Percentiles rank a stretch among this genome's conserved stretches.
phyloP scores from a whole-genome alignment of 2,888 invertebrate species.

The Meta bourneti region DNA sequence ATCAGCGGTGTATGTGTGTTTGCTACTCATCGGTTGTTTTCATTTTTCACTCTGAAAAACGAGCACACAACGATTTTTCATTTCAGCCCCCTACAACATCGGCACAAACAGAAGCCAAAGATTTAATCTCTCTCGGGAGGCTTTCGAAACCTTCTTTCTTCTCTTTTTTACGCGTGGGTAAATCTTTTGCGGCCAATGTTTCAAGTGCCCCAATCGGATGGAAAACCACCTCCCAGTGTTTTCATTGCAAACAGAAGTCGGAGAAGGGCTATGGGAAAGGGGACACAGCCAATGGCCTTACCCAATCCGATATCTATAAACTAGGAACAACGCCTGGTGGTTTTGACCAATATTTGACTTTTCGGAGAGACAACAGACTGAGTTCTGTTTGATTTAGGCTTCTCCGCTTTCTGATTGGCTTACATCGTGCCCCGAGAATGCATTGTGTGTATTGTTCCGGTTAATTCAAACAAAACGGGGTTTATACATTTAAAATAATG shows the following conservation, averaged over 20 bases:
- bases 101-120: slow-evolving; percentile 49
- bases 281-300: not conserved
- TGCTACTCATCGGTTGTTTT: not conserved
- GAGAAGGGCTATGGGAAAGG: not conserved
- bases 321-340: slow-evolving; percentile 26
- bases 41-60: slow-evolving; percentile 14
- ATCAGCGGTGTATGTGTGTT: no score
- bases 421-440: slow-evolving; percentile 17
- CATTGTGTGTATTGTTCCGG: slow-evolving; percentile 41
- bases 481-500: slow-evolving; percentile 56
- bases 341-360: slow-evolving; percentile 69
- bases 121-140: slow-evolving; percentile 48
- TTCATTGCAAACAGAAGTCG: slow-evolving; percentile 60
- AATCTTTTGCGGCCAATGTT: slow-evolving; percentile 59
- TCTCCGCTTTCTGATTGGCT: slow-evolving; percentile 53
- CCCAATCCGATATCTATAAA: slow-evolving; percentile 56
- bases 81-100: slow-evolving; percentile 25
- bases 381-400: slow-evolving; percentile 49
- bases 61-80: slow-evolving; percentile 52
- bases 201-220: slow-evolving; percentile 54
- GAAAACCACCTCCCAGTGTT: slow-evolving; percentile 53
- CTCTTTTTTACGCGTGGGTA: slow-evolving; percentile 12
- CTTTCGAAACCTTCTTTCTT: not conserved
- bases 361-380: slow-evolving; percentile 47
- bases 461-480: slow-evolving; percentile 38